These are phyloP conservation scores for Thaumetopoea pityocampa DNA, from an alignment of 1,140 invertebrate species.

Conservation along the genomic window DNA sequence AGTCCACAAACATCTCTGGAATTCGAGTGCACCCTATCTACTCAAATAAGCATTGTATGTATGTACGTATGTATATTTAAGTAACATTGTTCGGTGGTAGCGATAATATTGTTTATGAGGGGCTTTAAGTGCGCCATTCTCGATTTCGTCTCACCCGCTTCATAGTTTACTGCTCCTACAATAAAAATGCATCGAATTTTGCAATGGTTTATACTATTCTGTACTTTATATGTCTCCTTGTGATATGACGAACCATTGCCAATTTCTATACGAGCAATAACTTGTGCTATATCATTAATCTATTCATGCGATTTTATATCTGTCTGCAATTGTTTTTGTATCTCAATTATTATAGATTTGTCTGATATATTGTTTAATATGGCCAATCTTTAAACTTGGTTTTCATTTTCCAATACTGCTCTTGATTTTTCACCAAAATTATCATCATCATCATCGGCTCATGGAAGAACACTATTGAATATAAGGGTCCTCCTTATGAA, in stretches of 20 bases:
- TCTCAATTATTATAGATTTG: too few species aligned
- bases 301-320: too few species aligned
- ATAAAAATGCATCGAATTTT: slow-evolving; percentile 23
- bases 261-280: slow-evolving; percentile 1
- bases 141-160: slow-evolving; percentile 39
- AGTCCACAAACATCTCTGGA: background rate
- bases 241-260: slow-evolving; percentile 1
- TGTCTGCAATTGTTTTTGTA: background rate
- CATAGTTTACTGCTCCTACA: slow-evolving; percentile 37
- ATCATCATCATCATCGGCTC: too few species aligned
- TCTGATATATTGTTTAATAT: too few species aligned
- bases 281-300: background rate
- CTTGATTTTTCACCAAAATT: too few species aligned
- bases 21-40: slow-evolving; percentile 4
- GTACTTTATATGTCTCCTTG: slow-evolving; percentile 2
- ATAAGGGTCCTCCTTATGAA: too few species aligned
- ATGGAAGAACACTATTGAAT: too few species aligned
- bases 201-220: slow-evolving; percentile 8
- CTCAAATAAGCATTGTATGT: slow-evolving; percentile 10
- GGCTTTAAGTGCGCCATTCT: slow-evolving; percentile 24
- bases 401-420: too few species aligned
- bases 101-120: slow-evolving; percentile 18
- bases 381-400: too few species aligned
- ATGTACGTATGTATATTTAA: slow-evolving; percentile 2
- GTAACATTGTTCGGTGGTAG: slow-evolving; percentile 16